These are phyloP conservation scores for Motacilla alba DNA, from an alignment of 2,113 vertebrate genomes.

Conservation along the genomic window DNA sequence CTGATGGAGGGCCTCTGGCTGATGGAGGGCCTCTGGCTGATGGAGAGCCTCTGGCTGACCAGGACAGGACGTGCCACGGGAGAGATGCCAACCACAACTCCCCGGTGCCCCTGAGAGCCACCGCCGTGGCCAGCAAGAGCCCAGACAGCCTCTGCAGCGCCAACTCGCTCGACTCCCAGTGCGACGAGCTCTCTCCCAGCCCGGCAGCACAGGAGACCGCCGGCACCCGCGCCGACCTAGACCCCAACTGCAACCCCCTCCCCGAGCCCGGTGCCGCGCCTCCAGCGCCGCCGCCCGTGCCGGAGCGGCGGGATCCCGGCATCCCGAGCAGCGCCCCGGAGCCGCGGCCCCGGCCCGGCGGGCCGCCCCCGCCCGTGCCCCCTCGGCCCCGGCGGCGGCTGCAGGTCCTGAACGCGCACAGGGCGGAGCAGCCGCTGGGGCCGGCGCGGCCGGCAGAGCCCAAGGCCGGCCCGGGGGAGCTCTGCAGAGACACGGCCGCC, in stretches of 20 bases:
- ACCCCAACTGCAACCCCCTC: constrained; percentile 75
- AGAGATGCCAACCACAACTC: background rate
- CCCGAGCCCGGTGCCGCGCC: background rate
- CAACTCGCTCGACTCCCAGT: constrained; percentile 18
- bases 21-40: background rate
- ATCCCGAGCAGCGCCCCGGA: background rate
- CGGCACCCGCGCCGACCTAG: background rate
- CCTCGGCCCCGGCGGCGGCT: constrained; percentile 36
- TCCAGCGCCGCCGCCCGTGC: fast-evolving
- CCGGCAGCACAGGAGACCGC: fast-evolving
- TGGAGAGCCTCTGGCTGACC: background rate
- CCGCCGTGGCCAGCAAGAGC: background rate
- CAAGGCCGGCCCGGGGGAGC: background rate
- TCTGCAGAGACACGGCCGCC: background rate
- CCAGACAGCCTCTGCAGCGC: constrained; percentile 72
- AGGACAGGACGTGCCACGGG: background rate
- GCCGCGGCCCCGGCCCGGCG: background rate
- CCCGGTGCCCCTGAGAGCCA: fast-evolving
- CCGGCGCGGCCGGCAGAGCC: fast-evolving
- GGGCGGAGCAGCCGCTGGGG: background rate
- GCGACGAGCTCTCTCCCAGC: background rate
- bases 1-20: background rate
- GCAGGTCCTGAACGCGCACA: background rate
- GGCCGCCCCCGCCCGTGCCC: background rate
- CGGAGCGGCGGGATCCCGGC: background rate